Base-by-base conservation (phyloP, 2,888 invertebrate genomes). In the Diploptera punctata region DNA sequence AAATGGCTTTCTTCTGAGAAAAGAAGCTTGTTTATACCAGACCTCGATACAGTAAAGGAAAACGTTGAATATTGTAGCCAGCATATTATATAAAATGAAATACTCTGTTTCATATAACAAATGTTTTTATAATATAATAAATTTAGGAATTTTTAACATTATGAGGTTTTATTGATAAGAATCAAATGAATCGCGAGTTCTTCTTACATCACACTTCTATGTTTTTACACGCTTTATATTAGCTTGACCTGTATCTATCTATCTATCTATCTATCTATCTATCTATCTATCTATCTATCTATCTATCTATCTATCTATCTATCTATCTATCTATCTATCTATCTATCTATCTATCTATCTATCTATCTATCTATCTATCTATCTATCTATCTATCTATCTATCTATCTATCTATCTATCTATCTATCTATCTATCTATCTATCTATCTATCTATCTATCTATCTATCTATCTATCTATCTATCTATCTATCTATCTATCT, bases 1-100 rank as follows among this genome's bases (percentile, higher is more conserved):
- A 67, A 72, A 72, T 72, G 54, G 54, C 44, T 10, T 31, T 49
- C 52, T 54, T 65, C 38, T 43, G 29, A n/a, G 54, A 67, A 33
- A 49, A 70, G 70, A 60, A 43, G 67, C 71, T 71, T 67, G 65
- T 71, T 67, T n/a, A 43, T 65, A n/a, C 29, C 57, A n/a, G 29
- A 13, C n/a, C n/a, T n/a, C n/a, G n/a, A n/a, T n/a, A n/a, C n/a
- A n/a, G n/a, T n/a, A n/a, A n/a, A n/a, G n/a, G n/a, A n/a, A n/a
- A n/a, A n/a, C n/a, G n/a, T n/a, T n/a, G n/a, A n/a, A n/a, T n/a
- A n/a, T n/a, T n/a, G n/a, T n/a, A n/a, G n/a, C n/a, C n/a, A n/a
- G n/a, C n/a, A n/a, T n/a, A n/a, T n/a, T n/a, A n/a, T n/a, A n/a
- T n/a, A n/a, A n/a, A n/a, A n/a, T n/a, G n/a, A n/a, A n/a, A n/a